Conservation (phyloP, 2,113 vertebrate species). For the Gobiocypris rarus region DNA sequence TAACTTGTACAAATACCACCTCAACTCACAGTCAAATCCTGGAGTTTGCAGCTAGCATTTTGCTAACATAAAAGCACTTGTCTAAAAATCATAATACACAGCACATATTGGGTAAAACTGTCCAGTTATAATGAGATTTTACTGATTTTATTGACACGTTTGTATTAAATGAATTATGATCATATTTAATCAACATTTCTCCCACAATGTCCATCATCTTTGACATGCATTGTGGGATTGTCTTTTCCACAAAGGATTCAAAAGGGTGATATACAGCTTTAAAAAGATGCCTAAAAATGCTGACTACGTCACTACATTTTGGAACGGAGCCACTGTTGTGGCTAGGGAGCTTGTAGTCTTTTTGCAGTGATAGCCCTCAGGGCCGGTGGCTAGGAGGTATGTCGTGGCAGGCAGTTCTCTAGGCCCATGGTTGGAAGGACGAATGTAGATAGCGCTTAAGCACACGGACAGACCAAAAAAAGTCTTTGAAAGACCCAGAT, state of each 20-base stretch:
- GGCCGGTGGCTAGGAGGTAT: not conserved
- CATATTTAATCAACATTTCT: not conserved
- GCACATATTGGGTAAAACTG: not conserved
- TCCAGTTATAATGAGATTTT: not conserved
- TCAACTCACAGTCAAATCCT: not conserved
- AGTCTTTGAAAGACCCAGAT: not conserved
- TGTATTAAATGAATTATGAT: not conserved
- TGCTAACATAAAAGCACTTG: not conserved
- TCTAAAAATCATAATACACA: not conserved
- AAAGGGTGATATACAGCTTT: not conserved
- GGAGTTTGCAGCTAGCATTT: not conserved
- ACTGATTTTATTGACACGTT: not conserved
- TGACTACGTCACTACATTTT: not conserved
- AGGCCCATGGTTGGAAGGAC: not conserved
- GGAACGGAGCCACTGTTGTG: not conserved
- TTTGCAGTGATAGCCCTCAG: not conserved
- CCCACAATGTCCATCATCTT: not conserved
- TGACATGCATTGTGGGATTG: not conserved
- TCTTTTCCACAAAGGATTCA: not conserved
- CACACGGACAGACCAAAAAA: not conserved
- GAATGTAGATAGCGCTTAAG: not conserved
- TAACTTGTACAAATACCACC: not conserved
- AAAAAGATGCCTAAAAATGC: not conserved
- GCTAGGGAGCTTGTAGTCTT: not conserved
- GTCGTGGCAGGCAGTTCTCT: not conserved